Evolutionary conservation across 1,140 invertebrate species (phyloP).

Genomic region (Bombus pyrosoma): DNA sequence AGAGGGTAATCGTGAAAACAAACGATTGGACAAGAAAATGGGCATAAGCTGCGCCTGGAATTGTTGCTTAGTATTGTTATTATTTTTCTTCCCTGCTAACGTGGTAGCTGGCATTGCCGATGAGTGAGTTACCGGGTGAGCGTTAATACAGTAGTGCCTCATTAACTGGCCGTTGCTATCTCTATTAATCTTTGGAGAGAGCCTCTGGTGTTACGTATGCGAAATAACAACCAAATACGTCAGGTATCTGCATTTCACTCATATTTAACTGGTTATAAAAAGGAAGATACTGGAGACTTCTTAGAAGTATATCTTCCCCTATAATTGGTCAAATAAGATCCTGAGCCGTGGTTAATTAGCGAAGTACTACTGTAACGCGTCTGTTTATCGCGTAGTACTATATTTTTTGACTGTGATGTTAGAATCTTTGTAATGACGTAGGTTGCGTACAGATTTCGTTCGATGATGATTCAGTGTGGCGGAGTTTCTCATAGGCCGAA

Average conservation of each 20-base stretch:
- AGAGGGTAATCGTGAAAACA: slow-evolving; percentile 15
- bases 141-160: not conserved
- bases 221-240: not conserved
- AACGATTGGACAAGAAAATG: not conserved
- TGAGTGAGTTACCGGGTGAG: slow-evolving; percentile 8
- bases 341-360: not conserved
- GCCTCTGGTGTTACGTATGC: not conserved
- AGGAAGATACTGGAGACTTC: not conserved
- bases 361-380: not conserved
- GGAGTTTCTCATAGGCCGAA: not conserved
- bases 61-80: slow-evolving; percentile 33
- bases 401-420: slow-evolving; percentile 72
- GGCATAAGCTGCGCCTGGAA: not conserved
- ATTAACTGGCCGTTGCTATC: not conserved
- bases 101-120: not conserved
- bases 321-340: not conserved
- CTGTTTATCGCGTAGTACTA: slow-evolving; percentile 56
- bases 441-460: slow-evolving; percentile 46
- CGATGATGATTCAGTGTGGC: slow-evolving; percentile 2
- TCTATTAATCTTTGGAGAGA: not conserved
- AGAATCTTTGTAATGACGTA: slow-evolving; percentile 59
- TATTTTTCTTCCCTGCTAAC: slow-evolving; percentile 5
- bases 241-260: not conserved
- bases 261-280: not conserved
- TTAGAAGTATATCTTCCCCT: no score